Base-by-base conservation (phyloP, 2,888 invertebrate genomes). In the Tanytarsus gracilentus region DNA sequence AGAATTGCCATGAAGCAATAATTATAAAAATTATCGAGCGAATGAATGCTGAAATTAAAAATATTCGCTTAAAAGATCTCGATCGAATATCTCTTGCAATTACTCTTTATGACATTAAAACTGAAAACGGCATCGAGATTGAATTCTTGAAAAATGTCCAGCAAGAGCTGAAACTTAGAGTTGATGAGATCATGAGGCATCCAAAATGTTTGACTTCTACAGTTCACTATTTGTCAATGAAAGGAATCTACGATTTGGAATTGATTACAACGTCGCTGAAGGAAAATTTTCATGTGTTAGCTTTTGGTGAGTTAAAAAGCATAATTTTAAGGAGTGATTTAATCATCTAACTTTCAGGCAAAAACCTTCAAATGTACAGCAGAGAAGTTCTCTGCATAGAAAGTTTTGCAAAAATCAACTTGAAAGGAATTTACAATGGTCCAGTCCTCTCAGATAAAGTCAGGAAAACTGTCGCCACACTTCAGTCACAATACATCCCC, bases 51-150 rank as follows among this genome's bases (percentile, higher is more conserved):
- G 71, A 79, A 26, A 68, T 85, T 0, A 63, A 74, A 2, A 53
- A 68, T 3, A 70, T 78, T 0, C 78, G 88, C 63, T 51, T 88
- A 0, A 90, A 90, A 72, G 89, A 90, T 68, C 72, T 89, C 27
- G 89, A 89, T 71, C 78, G 88, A 65, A 71, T 88, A 7, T 71
- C 81, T 3, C 76, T 84, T 62, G 77, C 78, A 1, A 77, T 82
- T 67, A 78, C 79, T 2, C 77, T 81, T 67, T 84, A 84, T 64
- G 79, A 84, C 69, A 77, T 76, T 60, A 70, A 72, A 62, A 81
- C 82, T 11, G 65, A 75, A 55, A 77, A 75, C n/a, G 67, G 74
- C 9, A 65, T 69, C 0, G 75, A 75, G 63, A 68, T 75, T 1
- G 77, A 81, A 62, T 66, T 81, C 9, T 78, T 73, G 61, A 61